Evolutionary conservation across 2,113 vertebrate species (phyloP), one percentile per base, ranked within the genome.

Genomic region (Varanus salvator): DNA sequence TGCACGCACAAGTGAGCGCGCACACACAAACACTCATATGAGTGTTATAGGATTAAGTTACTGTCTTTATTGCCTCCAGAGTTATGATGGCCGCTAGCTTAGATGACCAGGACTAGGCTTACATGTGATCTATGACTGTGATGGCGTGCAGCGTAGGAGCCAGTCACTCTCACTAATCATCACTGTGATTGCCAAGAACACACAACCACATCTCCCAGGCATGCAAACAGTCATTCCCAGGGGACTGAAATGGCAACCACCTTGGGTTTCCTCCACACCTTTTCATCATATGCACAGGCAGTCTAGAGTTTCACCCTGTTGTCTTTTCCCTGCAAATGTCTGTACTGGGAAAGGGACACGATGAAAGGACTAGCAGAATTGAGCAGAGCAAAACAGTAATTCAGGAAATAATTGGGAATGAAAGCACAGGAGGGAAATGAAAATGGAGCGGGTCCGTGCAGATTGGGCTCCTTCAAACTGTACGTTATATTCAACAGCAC

Each of bases 281-380:
- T 96, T 96, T 96, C 94, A 94, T 95, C 94, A 96, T 95, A 38
- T 66, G 91, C 95, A 95, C 94, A 95, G 93, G 92, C 91, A 91
- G 91, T 94, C 93, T 96, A 95, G 94, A 93, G 93, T 96, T 96
- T 96, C 95, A 93, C 90, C 95, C 93, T 94, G 92, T 94, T 93
- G 94, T 93, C 94, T 92, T 93, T 94, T 84, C 90, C 85, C 91
- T 90, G 78, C 66, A 84, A 92, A 74, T 64, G 31, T 92, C 90
- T 94, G 91, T 92, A 91, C 86, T 92, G 93, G 93, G 91, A 91
- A 95, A 94, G 86, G 90, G 94, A 57, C 72, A 54, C 60, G 68
- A 96, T 0, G 15, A 93, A 91, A 93, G 52, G 0, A 91, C 92
- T 94, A 94, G 95, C 87, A 93, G 93, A 44, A 44, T 44, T 44